phyloP scores from a whole-genome alignment of 2,797 vertebrate genomes.

The Telmatherina bonti region DNA sequence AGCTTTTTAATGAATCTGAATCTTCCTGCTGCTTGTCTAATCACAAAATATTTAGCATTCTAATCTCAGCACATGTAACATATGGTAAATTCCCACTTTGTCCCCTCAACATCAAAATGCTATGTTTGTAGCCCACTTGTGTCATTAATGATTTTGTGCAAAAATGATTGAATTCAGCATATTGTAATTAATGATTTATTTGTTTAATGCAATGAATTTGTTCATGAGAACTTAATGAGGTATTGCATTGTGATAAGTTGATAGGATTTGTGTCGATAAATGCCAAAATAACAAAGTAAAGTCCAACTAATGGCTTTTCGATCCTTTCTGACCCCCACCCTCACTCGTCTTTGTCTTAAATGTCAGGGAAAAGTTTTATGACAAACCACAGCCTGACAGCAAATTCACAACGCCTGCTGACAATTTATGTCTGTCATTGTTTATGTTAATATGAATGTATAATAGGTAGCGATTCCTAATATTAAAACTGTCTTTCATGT shows the following conservation, averaged over 20 bases:
- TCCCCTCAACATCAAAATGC: conserved; percentile 59
- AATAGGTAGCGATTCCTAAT: conserved; percentile 58
- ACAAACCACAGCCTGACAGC: conserved; percentile 33
- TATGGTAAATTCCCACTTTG: conserved; percentile 72
- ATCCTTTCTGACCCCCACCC: conserved; percentile 52
- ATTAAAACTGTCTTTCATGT: conserved; percentile 60
- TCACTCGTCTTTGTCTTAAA: conserved; percentile 64
- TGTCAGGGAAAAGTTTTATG: conserved; percentile 71
- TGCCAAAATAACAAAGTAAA: conserved; percentile 85
- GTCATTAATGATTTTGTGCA: conserved; percentile 81
- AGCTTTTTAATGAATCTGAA: conserved; percentile 54
- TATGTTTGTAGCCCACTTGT: conserved; percentile 36
- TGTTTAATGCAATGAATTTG: conserved; percentile 86
- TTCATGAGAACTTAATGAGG: conserved; percentile 86
- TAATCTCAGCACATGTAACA: conserved; percentile 73
- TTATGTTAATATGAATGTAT: conserved; percentile 55
- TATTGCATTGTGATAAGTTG: conserved; percentile 86
- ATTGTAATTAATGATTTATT: conserved; percentile 87
- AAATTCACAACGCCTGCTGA: conserved; percentile 16
- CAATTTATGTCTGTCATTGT: conserved; percentile 12
- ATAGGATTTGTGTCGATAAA: conserved; percentile 83
- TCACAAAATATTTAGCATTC: conserved; percentile 70
- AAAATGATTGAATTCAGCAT: conserved; percentile 84
- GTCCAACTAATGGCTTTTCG: conserved; percentile 83
- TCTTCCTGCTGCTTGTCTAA: conserved; percentile 56